These are phyloP conservation scores for Brachyistius frenatus DNA, from an alignment of 2,113 vertebrate genomes.

Conservation along the genomic window DNA sequence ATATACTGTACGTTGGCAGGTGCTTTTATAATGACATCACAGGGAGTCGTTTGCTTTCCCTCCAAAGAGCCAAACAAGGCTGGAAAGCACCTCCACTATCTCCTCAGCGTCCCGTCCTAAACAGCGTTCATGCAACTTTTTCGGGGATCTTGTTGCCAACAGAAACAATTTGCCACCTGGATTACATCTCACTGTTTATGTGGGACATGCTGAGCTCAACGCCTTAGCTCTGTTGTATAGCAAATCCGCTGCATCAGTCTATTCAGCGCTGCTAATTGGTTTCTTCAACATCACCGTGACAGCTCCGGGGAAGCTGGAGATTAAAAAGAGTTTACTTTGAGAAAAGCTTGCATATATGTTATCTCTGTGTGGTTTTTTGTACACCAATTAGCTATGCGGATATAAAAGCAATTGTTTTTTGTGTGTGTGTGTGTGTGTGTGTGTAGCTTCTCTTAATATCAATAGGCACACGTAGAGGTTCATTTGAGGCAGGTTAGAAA, in stretches of 20 bases:
- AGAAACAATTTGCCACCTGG: constrained; percentile 62
- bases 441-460: background rate
- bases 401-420: background rate
- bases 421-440: too few relatives aligned
- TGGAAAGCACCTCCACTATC: constrained; percentile 28
- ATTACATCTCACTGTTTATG: constrained; percentile 15
- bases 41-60: constrained; percentile 41
- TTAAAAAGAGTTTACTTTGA: constrained; percentile 18
- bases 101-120: constrained; percentile 20
- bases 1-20: constrained; percentile 16
- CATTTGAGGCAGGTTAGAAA: too few relatives aligned
- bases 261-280: constrained; percentile 61
- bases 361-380: constrained; percentile 18
- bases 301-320: constrained; percentile 18
- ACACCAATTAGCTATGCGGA: constrained; percentile 12
- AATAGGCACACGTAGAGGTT: too few relatives aligned
- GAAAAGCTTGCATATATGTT: constrained; percentile 4
- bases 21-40: constrained; percentile 64
- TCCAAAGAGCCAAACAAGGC: constrained; percentile 11
- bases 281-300: constrained; percentile 41
- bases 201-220: constrained; percentile 30
- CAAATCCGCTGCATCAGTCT: constrained; percentile 23
- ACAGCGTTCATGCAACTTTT: constrained; percentile 33
- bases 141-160: constrained; percentile 34
- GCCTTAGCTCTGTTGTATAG: background rate